Conservation (phyloP, 2,797 vertebrate genomes). For the Microtus californicus region DNA sequence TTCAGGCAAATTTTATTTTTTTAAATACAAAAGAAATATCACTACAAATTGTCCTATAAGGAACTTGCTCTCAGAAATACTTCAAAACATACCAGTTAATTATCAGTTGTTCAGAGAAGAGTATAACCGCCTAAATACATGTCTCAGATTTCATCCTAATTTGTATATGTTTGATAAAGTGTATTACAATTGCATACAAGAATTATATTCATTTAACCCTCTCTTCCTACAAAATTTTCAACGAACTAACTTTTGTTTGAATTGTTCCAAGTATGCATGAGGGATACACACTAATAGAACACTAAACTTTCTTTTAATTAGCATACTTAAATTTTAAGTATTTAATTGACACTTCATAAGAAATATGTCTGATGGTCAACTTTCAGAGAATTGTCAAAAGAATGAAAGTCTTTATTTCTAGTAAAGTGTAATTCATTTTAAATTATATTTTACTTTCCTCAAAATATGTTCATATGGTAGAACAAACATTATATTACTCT, state of each 20-base stretch:
- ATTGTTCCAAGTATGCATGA: conserved; percentile 28
- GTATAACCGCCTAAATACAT: not conserved
- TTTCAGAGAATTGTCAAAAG: conserved; percentile 73
- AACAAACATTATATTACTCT: conserved; percentile 83
- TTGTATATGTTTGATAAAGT: conserved; percentile 2
- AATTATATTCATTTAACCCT: conserved; percentile 24
- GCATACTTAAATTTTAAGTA: conserved; percentile 61
- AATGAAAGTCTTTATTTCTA: conserved; percentile 80
- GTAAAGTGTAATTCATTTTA: conserved; percentile 78
- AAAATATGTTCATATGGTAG: conserved; percentile 78
- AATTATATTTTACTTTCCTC: conserved; percentile 83
- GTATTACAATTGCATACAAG: not conserved
- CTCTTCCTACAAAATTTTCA: conserved; percentile 48
- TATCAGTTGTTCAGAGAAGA: not conserved
- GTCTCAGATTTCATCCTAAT: not conserved
- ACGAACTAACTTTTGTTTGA: not conserved
- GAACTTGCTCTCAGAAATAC: not conserved
- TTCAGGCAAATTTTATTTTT: too few relatives aligned
- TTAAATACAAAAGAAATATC: too few relatives aligned
- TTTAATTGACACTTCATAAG: conserved; percentile 69
- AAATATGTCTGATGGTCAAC: conserved; percentile 72
- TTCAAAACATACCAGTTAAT: not conserved
- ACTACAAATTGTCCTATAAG: not conserved
- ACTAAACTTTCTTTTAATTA: conserved; percentile 56
- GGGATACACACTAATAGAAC: not conserved